A percentile compares a stretch with the other conserved stretches of the same genome.
These are phyloP conservation scores for Benitochromis conjunctus DNA, from an alignment of 2,113 vertebrate genomes.

Conservation along the genomic window DNA sequence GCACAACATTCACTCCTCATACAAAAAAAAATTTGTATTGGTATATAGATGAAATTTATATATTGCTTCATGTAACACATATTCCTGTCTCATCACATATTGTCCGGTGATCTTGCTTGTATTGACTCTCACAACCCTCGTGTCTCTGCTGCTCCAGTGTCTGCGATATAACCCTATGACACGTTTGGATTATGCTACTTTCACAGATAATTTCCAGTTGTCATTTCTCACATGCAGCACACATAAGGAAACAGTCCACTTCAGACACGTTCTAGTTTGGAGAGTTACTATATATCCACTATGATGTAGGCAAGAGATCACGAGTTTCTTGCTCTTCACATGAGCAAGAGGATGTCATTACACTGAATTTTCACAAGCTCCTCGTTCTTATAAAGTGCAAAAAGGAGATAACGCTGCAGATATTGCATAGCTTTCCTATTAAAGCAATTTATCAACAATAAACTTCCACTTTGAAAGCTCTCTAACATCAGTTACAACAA, in stretches of 20 bases:
- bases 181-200: background rate
- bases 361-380: background rate
- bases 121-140: background rate
- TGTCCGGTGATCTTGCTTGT: background rate
- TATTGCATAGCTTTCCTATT: background rate
- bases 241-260: background rate
- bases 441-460: background rate
- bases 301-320: background rate
- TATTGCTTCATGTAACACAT: background rate
- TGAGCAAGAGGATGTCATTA: background rate
- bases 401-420: background rate
- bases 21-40: background rate
- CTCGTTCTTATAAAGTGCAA: background rate
- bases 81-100: background rate
- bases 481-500: background rate
- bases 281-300: background rate
- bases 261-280: background rate
- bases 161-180: background rate
- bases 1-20: background rate
- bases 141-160: background rate
- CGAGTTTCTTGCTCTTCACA: background rate
- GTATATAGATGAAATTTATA: fast-evolving
- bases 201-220: background rate
- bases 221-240: background rate
- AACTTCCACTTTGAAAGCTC: background rate